Base-by-base conservation (phyloP, 2,888 invertebrate genomes). In the Gymnoscelis rufifasciata region DNA sequence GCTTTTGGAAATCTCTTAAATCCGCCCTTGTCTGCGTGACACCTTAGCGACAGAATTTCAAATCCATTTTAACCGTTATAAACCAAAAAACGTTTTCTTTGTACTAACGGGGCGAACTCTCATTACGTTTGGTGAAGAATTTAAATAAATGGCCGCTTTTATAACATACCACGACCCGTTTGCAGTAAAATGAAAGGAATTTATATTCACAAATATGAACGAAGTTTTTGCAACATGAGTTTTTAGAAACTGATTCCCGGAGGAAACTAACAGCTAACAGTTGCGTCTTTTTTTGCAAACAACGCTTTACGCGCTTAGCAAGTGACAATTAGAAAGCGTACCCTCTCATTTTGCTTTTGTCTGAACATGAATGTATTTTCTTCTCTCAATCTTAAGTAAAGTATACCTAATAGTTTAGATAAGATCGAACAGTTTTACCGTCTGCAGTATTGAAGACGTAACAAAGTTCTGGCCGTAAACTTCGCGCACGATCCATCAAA, bases 181-280 rank as follows among this genome's bases (percentile, higher is more conserved):
- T 40, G 30, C 36, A 14, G 29, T 31, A 13, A 39, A 12, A 35
- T 31, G 39, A 37, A 48, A 43, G 36, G 37, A 40, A 43, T 40
- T 43, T 43, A 43, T 43, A 39, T 35, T 39, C 39, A 13, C 36
- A 30, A 48, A 36, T 26, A 27, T 29, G 43, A 19, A 7, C 14
- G 15, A 15, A 33, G n/a, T 33, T 33, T 33, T 33, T 33, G n/a
- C n/a, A n/a, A n/a, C n/a, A n/a, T n/a, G n/a, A n/a, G n/a, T n/a
- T n/a, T 19, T 19, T 19, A 19, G 19, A 19, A 19, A 19, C 19
- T 19, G 19, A 19, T 19, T 19, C 19, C 19, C 5, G 19, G n/a
- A n/a, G n/a, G n/a, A n/a, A 19, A 19, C 19, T 5, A 19, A 19
- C 19, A 19, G n/a, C n/a, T n/a, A n/a, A n/a, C n/a, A n/a, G n/a